Conservation (phyloP, 2,797 vertebrate species). For the Saguinus oedipus region DNA sequence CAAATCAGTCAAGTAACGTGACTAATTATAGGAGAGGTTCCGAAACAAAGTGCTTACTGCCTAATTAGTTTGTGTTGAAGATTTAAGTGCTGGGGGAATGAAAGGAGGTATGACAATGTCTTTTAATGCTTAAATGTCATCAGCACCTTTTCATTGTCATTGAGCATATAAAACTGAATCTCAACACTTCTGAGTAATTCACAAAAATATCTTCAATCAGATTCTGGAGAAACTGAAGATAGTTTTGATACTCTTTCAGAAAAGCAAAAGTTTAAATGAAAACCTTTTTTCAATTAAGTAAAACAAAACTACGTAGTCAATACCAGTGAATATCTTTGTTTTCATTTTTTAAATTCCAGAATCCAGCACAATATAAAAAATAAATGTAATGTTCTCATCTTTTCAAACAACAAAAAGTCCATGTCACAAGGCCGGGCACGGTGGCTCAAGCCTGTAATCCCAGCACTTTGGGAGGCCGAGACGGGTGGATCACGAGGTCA, state of each 20-base stretch:
- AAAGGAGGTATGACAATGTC: neutral
- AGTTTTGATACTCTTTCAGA: neutral
- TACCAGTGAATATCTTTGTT: neutral
- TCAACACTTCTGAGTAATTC: neutral
- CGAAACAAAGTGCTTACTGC: neutral
- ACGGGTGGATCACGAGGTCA: too few species aligned
- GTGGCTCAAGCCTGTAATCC: too few species aligned
- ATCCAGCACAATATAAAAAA: conserved; percentile 11
- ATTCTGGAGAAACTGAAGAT: neutral
- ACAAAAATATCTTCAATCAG: neutral
- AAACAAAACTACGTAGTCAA: conserved; percentile 22
- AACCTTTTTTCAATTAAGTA: conserved; percentile 14
- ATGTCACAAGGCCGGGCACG: too few species aligned
- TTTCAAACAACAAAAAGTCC: conserved; percentile 16
- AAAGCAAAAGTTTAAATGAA: neutral
- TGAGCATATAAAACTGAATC: neutral
- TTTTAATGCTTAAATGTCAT: neutral
- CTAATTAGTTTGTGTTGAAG: neutral
- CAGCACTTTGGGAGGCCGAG: too few species aligned
- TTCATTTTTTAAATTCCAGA: conserved; percentile 40
- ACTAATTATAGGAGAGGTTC: neutral
- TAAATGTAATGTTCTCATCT: neutral
- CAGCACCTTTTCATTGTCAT: neutral
- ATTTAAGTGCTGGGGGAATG: neutral
- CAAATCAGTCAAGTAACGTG: neutral